Evolutionary conservation across 2,888 invertebrate genomes (phyloP).

Genomic region (Ormyrus thymus): DNA sequence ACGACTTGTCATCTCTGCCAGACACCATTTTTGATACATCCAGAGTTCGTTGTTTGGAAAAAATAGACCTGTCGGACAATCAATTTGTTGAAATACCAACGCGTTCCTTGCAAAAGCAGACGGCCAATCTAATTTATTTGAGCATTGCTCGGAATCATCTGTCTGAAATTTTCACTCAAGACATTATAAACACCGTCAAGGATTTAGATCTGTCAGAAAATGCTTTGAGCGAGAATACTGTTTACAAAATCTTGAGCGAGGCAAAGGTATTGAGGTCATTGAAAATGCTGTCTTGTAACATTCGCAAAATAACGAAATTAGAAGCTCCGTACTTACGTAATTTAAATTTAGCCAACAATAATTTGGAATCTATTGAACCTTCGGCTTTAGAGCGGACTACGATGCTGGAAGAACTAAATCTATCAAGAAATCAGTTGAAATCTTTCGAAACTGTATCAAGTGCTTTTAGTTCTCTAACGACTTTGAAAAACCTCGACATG

Average conservation of each 20-base stretch:
- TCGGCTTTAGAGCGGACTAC: conserved; percentile 87
- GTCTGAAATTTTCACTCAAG: conserved; percentile 87
- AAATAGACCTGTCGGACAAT: conserved; percentile 86
- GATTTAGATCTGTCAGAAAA: conserved; percentile 90
- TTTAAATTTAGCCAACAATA: conserved; percentile 87
- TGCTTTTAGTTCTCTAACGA: conserved; percentile 77
- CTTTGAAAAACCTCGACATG: conserved; percentile 85
- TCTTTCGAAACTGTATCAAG: conserved; percentile 76
- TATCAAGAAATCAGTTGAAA: conserved; percentile 83
- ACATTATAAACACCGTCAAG: conserved; percentile 91
- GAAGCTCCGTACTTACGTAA: conserved; percentile 90
- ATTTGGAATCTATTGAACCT: conserved; percentile 81
- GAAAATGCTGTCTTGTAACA: conserved; percentile 88
- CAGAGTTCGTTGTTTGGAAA: conserved; percentile 87
- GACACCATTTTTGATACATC: conserved; percentile 89
- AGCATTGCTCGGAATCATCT: conserved; percentile 88
- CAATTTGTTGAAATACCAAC: conserved; percentile 87
- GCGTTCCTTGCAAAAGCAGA: conserved; percentile 87
- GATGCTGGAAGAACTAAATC: conserved; percentile 84
- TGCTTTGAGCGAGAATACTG: conserved; percentile 84
- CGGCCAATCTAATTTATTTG: conserved; percentile 77
- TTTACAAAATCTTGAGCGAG: conserved; percentile 87
- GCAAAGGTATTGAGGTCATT: conserved; percentile 90
- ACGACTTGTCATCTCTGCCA: conserved; percentile 84
- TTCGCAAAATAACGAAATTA: conserved; percentile 80